Percentiles rank a stretch among this genome's conserved stretches.
phyloP scores from a whole-genome alignment of 2,888 invertebrate species.

The Drosophila hamatofila region DNA sequence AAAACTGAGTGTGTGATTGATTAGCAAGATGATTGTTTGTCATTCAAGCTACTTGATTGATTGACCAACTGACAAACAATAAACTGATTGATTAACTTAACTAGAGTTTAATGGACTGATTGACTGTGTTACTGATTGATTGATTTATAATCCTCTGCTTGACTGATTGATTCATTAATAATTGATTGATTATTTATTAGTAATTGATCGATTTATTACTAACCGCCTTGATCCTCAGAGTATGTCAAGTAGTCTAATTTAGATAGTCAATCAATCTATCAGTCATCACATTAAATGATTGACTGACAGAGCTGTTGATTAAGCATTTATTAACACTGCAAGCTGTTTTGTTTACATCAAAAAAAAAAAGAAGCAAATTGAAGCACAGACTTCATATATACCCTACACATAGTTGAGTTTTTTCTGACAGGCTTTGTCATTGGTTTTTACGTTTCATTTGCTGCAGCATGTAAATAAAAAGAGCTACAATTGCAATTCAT shows the following conservation, averaged over 20 bases:
- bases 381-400: neutral
- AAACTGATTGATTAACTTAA: neutral
- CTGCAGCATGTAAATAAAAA: slow-evolving; percentile 56
- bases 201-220: neutral
- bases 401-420: neutral
- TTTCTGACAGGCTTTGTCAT: slow-evolving; percentile 1
- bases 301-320: neutral
- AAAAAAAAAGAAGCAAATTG: too few relatives aligned
- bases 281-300: neutral
- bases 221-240: neutral
- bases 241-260: too few relatives aligned
- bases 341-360: neutral
- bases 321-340: neutral
- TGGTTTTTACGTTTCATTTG: slow-evolving; percentile 47
- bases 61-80: neutral
- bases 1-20: too few relatives aligned
- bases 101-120: neutral
- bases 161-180: neutral
- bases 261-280: too few relatives aligned
- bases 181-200: too few relatives aligned
- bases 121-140: neutral
- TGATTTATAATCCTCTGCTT: neutral
- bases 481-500: slow-evolving; percentile 39
- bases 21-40: neutral
- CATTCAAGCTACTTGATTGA: neutral